These are phyloP conservation scores for Lithophane ornitopus DNA, from an alignment of 2,888 invertebrate genomes.

Conservation along the genomic window DNA sequence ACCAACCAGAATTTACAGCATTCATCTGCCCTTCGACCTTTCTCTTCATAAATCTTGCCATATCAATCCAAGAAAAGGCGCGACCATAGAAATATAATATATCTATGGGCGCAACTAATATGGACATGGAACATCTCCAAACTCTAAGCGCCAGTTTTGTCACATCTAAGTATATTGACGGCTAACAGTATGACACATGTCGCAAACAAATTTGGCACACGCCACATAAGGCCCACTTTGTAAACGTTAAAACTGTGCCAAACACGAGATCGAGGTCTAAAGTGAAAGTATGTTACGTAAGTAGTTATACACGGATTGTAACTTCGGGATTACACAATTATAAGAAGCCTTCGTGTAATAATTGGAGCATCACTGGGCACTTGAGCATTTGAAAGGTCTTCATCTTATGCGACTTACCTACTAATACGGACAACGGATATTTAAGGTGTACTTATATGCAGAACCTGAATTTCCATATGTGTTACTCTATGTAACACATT, in stretches of 20 bases:
- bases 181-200: slow-evolving; percentile 21
- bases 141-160: slow-evolving; percentile 6
- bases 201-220: slow-evolving; percentile 55
- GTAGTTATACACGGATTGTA: not conserved
- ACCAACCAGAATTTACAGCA: not conserved
- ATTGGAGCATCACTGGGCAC: slow-evolving; percentile 55
- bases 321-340: slow-evolving; percentile 48
- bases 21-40: not conserved
- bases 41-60: not conserved
- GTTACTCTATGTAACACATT: too few relatives aligned
- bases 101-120: not conserved
- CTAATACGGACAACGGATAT: not conserved
- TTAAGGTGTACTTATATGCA: too few relatives aligned
- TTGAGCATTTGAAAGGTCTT: slow-evolving; percentile 26
- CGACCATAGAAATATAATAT: too few relatives aligned
- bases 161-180: slow-evolving; percentile 18
- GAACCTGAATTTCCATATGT: too few relatives aligned
- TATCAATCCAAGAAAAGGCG: not conserved
- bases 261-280: slow-evolving; percentile 55
- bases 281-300: slow-evolving; percentile 58
- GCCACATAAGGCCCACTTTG: slow-evolving; percentile 25
- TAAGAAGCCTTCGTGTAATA: slow-evolving; percentile 44
- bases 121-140: slow-evolving; percentile 28
- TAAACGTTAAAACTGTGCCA: slow-evolving; percentile 53
- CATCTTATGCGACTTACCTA: not conserved